Percentiles rank a stretch among this genome's conserved stretches.
Conservation (phyloP, 2,888 invertebrate species). For the Nomada hirtipes region DNA sequence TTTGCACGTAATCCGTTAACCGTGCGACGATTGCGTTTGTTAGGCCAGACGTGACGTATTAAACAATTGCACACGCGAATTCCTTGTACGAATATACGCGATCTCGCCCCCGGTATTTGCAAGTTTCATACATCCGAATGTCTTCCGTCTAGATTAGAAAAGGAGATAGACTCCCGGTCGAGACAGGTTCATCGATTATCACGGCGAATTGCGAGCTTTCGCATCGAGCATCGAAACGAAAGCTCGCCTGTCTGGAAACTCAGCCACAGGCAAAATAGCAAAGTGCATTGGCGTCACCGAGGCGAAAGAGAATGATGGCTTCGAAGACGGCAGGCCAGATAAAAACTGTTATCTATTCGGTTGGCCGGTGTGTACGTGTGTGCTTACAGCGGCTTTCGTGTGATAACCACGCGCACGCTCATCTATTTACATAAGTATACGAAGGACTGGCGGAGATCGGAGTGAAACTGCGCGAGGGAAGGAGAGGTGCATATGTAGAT, state of each 20-base stretch:
- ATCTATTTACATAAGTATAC: slow-evolving; percentile 65
- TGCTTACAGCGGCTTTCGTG: slow-evolving; percentile 64
- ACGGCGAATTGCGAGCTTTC: neutral
- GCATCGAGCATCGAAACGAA: neutral
- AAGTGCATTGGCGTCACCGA: slow-evolving; percentile 44
- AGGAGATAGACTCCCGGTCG: neutral
- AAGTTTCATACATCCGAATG: no score
- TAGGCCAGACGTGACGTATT: neutral
- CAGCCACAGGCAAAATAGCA: slow-evolving; percentile 37
- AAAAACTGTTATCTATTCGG: slow-evolving; percentile 64
- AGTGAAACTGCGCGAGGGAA: slow-evolving; percentile 21
- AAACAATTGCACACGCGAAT: no score
- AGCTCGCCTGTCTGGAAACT: slow-evolving; percentile 23
- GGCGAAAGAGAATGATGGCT: slow-evolving; percentile 42
- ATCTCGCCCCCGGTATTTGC: no score
- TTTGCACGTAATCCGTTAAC: neutral
- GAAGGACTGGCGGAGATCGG: slow-evolving; percentile 18
- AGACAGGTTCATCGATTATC: neutral
- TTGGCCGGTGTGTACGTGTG: slow-evolving; percentile 53
- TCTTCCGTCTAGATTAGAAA: neutral
- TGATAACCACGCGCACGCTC: slow-evolving; percentile 63
- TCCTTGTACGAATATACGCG: no score
- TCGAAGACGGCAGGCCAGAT: slow-evolving; percentile 54
- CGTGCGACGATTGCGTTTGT: neutral
- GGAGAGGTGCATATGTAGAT: slow-evolving; percentile 14